Percentiles rank a stretch among this genome's conserved stretches.
These are phyloP conservation scores for Apaloderma vittatum DNA, from an alignment of 2,113 vertebrate species.

Conservation along the genomic window DNA sequence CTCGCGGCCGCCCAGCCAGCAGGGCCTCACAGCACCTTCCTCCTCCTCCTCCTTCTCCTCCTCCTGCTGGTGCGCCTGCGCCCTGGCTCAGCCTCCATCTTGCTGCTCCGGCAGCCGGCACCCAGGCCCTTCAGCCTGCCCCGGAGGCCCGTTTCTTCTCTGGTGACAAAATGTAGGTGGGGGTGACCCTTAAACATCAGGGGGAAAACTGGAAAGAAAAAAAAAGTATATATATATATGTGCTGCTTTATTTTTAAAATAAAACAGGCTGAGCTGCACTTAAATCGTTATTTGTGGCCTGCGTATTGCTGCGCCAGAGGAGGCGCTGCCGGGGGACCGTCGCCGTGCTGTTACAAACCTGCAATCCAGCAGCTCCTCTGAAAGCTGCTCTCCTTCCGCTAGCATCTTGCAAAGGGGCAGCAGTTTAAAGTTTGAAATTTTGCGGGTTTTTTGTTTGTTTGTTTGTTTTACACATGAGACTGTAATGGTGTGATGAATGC, in stretches of 20 bases:
- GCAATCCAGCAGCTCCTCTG: rapidly evolving
- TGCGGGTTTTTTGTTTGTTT: too few species aligned
- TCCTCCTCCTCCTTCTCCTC: too few species aligned
- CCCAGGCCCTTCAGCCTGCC: rapidly evolving
- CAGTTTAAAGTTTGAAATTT: rapidly evolving
- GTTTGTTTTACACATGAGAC: rapidly evolving
- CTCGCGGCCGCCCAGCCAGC: rapidly evolving
- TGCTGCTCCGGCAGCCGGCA: background rate
- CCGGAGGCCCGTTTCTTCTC: rapidly evolving
- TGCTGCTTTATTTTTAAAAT: background rate
- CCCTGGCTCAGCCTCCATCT: rapidly evolving
- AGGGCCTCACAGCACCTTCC: rapidly evolving
- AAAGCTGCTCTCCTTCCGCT: background rate
- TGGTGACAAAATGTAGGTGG: background rate
- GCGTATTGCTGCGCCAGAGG: rapidly evolving
- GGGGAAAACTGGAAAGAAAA: background rate
- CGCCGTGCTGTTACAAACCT: rapidly evolving
- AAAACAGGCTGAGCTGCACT: rapidly evolving
- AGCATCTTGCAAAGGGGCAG: background rate
- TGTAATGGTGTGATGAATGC: rapidly evolving
- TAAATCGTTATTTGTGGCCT: rapidly evolving
- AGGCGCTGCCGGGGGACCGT: rapidly evolving
- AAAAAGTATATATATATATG: too few species aligned
- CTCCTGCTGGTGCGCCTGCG: background rate
- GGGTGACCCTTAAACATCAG: too few species aligned